Conservation (phyloP, 2,888 invertebrate species). For the Prosapia bicincta region DNA sequence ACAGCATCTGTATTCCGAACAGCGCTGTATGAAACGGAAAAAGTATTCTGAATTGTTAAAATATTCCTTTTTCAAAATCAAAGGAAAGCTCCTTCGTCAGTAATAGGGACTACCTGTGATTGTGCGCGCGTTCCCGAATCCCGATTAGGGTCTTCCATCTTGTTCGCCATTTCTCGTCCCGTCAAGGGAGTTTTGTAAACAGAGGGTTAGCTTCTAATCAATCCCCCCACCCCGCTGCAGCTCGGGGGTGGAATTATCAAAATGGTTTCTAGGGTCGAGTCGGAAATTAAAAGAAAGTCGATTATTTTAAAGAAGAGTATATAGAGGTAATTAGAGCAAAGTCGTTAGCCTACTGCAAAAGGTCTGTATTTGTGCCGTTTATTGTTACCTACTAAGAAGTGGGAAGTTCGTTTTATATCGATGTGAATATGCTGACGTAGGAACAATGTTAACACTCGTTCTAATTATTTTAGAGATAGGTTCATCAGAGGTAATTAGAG, state of each 20-base stretch:
- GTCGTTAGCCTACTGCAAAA: too few species aligned
- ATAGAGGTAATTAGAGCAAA: too few species aligned
- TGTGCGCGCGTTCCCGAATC: neutral
- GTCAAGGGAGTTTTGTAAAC: constrained; percentile 2
- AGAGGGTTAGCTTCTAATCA: neutral
- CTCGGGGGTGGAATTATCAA: neutral
- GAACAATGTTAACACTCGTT: too few species aligned
- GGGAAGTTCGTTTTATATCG: too few species aligned
- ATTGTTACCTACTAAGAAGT: too few species aligned
- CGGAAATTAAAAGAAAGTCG: too few species aligned
- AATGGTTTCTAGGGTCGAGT: neutral
- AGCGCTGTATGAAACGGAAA: neutral
- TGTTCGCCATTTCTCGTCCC: constrained; percentile 2
- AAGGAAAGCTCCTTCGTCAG: neutral
- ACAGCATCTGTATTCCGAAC: neutral
- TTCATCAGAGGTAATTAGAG: too few species aligned
- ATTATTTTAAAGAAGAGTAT: too few species aligned
- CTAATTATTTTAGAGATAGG: too few species aligned
- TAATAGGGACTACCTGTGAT: neutral
- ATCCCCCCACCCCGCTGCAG: neutral
- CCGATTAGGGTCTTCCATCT: neutral
- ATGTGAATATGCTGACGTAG: too few species aligned
- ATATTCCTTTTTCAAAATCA: neutral
- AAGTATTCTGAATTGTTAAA: neutral
- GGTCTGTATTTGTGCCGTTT: too few species aligned